Base-by-base conservation (phyloP, 1,140 invertebrate genomes). In the Eueides isabella region DNA sequence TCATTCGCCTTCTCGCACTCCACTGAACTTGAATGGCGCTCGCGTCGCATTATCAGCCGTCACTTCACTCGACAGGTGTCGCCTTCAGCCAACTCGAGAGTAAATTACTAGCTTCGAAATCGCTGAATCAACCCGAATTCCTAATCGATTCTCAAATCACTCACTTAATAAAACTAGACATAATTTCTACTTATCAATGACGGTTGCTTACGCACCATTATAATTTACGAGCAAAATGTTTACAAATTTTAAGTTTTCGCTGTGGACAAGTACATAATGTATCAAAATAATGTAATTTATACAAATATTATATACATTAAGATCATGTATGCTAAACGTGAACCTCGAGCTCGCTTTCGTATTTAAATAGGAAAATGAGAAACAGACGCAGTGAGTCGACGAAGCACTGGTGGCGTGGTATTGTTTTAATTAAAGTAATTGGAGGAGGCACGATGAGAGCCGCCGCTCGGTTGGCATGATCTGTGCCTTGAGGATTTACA, bases 361-460 rank as follows among this genome's bases (percentile, higher is more conserved):
- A 92, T 92, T 92, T 92, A 92, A 92, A 92, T 92, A 92, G 90
- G 90, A 89, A 92, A 92, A 92, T 92, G 85, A 87, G 87, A 92
- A 92, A 91, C 91, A 92, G 90, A 89, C 85, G 83, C 89, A 84
- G 85, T 82, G 87, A 92, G 85, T 90, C 89, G 89, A 90, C 89
- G 89, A 86, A 89, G 89, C 86, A 87, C 86, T 91, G 86, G 86
- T 89, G 83, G 82, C 87, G 85, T 89, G 87, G 87, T 92, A 90
- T 92, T 92, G 91, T 91, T 92, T 93, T 92, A 92, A 92, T 93
- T 92, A 92, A 92, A 93, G 88, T 92, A 91, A 91, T 92, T 92
- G 90, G 89, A 92, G 89, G 88, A 92, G 89, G 88, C 86, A 87
- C 88, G 87, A 85, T 80, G 88, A 91, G 90, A 85, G 86, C 88